Evolutionary conservation across 2,797 vertebrate genomes (phyloP), one percentile per base, ranked within the genome.

Genomic region (Diceros bicornis): DNA sequence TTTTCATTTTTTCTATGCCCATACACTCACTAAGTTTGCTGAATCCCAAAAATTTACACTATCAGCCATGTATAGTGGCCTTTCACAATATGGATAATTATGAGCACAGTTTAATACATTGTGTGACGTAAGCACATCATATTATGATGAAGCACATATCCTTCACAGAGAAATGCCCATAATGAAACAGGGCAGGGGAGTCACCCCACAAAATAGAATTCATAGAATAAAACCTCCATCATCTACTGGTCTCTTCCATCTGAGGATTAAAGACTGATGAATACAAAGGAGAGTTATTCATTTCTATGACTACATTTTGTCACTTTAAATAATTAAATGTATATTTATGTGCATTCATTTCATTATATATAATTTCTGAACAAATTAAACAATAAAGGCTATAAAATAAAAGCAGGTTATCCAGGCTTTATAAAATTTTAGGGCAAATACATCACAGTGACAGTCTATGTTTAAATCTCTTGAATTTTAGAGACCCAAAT

Each of bases 221-320:
- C 32, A 3, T 1, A 41, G 0, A 0, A 6, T 0, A 2, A 72
- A 29, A 52, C 1, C 2, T 0, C 3, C 55, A 2, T 25, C 6
- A 1, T 2, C 21, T 1, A 0, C 7, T n/a, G 16, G 6, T 9
- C 47, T 4, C 25, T 23, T 23, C 47, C 11, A 1, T 32, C 21
- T 13, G 25, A 50, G 10, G 50, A 5, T 21, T 4, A n/a, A 21
- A 3, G 4, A 2, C 25, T 29, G 18, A 21, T 8, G 25, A 52
- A 4, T 11, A 5, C 13, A n/a, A 14, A 9, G 12, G 14, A 59
- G 14, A 0, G 3, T 3, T 27, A 44, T 10, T 50, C 3, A 12
- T 17, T 27, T 23, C 50, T 59, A 27, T 17, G 29, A 21, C 12
- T 17, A 12, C 2, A 0, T 23, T 29, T 44, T 2, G 4, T 25